Base-by-base conservation (phyloP, 2,888 invertebrate genomes). In the Cheilosia vernalis region DNA sequence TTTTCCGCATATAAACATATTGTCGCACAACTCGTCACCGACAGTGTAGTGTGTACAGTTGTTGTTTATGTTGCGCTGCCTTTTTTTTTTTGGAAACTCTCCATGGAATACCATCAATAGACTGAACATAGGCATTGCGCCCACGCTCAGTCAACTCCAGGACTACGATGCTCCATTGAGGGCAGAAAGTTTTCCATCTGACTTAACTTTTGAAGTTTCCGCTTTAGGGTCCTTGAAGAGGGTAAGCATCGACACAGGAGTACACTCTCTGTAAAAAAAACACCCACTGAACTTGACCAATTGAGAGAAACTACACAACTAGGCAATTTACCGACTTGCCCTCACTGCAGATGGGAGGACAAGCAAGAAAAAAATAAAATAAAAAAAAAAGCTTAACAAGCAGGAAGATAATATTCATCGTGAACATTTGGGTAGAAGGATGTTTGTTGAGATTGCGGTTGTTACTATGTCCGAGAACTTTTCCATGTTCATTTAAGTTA, bases 371-470 rank as follows among this genome's bases (percentile, higher is more conserved):
- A 10, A 21, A 63, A 56, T 9, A 30, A 9, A 27, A 30, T 2
- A 56, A 60, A 64, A 42, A 49, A 17, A 4, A 37, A 37, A 37
- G 10, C 37, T 13, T 13, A 37, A 64, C 27, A 37, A 42, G 4
- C 17, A 37, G 53, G 77, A 63, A 64, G 49, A 77, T 77, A 69
- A 74, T 79, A 76, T 70, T 80, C 84, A 84, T 74, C 74, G 79
- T 70, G 64, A 80, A 60, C 80, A 84, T 76, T 74, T 58, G 70
- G 73, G 79, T 64, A 63, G 79, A 63, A 74, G 80, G 70, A 80
- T 70, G 79, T 79, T 84, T 76, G 84, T 80, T 84, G 74, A 84
- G 79, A 84, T 84, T 84, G 84, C 64, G 84, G 80, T 84, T 84
- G 79, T 70, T 74, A 84, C 84, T 80, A 64, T 74, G 74, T 84